Conservation (phyloP, 2,113 vertebrate genomes). For the Amazona guildingii region DNA sequence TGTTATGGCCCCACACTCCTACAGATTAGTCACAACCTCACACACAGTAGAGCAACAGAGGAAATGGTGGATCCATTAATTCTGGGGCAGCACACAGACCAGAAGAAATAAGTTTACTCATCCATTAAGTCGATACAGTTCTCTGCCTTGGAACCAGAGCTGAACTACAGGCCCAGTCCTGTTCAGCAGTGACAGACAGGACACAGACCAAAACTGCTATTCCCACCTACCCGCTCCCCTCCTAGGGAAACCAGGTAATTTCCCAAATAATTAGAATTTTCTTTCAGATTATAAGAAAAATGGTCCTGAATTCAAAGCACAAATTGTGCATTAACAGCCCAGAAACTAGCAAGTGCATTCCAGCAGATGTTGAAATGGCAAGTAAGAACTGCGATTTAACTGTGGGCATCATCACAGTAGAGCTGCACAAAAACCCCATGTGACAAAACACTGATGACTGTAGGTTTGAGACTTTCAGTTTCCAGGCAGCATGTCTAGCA, state of each 20-base stretch:
- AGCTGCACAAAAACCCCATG: neutral
- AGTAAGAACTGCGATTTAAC: neutral
- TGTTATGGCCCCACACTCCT: slow-evolving; percentile 28
- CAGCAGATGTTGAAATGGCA: neutral
- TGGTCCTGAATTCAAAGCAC: neutral
- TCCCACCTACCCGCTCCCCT: neutral
- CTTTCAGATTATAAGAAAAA: neutral
- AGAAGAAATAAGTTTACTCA: neutral
- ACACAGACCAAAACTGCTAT: neutral
- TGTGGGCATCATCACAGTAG: fast-evolving
- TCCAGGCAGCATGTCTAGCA: neutral
- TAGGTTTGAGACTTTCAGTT: neutral
- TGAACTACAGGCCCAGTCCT: no score
- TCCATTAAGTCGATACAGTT: no score
- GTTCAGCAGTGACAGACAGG: no score
- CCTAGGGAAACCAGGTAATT: neutral
- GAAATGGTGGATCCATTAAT: slow-evolving; percentile 41
- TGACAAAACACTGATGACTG: neutral
- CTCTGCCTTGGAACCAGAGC: no score
- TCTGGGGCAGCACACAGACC: neutral
- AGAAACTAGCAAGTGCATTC: neutral
- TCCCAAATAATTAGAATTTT: slow-evolving; percentile 1
- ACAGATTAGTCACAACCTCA: slow-evolving; percentile 47
- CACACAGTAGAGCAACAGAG: neutral
- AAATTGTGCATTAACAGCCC: neutral